phyloP scores from a whole-genome alignment of 2,113 vertebrate genomes.

The Tetrax tetrax region DNA sequence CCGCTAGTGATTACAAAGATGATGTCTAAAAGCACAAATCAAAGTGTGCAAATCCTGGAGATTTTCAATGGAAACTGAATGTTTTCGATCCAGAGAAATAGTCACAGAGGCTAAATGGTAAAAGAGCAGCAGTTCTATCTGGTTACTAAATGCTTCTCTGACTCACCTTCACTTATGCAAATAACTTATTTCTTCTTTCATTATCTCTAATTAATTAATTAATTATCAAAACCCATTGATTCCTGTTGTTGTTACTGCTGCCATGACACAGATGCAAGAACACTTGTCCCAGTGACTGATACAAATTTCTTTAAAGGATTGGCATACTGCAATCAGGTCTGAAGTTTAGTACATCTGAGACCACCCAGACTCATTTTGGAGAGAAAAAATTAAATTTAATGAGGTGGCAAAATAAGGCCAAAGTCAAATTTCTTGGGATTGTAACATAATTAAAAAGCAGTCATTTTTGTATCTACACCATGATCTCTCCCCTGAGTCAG shows the following conservation, averaged over 20 bases:
- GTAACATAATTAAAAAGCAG: constrained; percentile 3
- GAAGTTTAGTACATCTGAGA: background rate
- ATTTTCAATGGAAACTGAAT: background rate
- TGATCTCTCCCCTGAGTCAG: background rate
- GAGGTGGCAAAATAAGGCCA: background rate
- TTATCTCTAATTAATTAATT: background rate
- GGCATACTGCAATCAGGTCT: background rate
- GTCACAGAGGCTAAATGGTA: background rate
- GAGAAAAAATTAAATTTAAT: background rate
- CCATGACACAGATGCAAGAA: background rate
- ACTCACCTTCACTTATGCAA: background rate
- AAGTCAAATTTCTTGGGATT: background rate
- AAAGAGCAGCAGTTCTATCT: background rate
- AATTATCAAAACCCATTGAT: background rate
- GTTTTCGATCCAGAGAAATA: background rate
- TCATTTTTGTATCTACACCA: background rate
- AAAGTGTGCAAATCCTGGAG: background rate
- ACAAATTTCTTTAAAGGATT: background rate
- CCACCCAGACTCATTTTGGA: background rate
- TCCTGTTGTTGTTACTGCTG: background rate
- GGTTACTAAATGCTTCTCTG: background rate
- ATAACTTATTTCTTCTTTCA: background rate
- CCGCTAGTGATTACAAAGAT: background rate
- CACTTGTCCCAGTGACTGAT: background rate
- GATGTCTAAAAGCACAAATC: background rate